Evolutionary conservation across 2,113 vertebrate genomes (phyloP).

Genomic region (Actenoides hombroni): DNA sequence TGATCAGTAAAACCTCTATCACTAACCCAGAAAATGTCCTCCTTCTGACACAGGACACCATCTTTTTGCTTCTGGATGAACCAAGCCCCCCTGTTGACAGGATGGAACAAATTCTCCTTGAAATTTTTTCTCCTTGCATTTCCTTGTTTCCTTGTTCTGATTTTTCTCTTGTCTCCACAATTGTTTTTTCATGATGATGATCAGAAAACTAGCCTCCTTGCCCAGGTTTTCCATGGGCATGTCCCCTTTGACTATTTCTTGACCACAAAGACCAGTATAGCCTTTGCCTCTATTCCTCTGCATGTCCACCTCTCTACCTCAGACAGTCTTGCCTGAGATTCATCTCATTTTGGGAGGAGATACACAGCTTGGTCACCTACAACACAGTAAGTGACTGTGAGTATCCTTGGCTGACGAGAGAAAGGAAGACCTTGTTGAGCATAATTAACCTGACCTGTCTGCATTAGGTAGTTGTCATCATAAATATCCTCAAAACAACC

Average conservation of each 20-base stretch:
- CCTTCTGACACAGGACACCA: background rate
- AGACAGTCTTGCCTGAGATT: background rate
- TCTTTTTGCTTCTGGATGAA: background rate
- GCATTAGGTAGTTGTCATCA: background rate
- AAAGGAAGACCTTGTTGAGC: background rate
- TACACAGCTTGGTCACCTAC: background rate
- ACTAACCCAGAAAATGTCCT: background rate
- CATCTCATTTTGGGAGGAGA: background rate
- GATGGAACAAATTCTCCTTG: background rate
- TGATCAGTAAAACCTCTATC: background rate
- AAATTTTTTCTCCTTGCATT: background rate
- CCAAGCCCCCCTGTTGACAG: background rate
- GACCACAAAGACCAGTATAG: background rate
- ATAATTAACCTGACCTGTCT: background rate
- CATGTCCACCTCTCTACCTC: background rate
- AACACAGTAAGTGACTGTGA: background rate
- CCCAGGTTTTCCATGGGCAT: background rate
- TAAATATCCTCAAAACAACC: background rate
- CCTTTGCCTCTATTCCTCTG: background rate
- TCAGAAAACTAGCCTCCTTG: background rate
- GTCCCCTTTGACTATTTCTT: background rate
- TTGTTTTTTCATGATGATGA: accelerated
- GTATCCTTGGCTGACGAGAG: background rate
- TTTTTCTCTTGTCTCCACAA: background rate
- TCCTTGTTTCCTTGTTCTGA: background rate